Evolutionary conservation across 1,140 invertebrate species (phyloP).

Genomic region (Heliconius eleuchia): DNA sequence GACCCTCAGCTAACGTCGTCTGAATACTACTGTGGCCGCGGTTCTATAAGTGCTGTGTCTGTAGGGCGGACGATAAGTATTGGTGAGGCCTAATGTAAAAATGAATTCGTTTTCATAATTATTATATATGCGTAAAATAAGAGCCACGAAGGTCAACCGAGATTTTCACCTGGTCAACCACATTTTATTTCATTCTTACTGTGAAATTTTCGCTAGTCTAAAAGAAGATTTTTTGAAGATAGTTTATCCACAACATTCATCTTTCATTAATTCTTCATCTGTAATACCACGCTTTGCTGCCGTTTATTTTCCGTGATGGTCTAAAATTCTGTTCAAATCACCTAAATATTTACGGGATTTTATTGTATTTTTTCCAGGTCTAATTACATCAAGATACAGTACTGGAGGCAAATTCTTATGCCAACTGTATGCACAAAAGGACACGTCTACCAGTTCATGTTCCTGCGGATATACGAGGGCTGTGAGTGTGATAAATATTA

Average conservation of each 20-base stretch:
- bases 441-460: not conserved
- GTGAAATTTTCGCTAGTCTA: too few relatives aligned
- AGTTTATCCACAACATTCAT: too few relatives aligned
- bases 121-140: too few relatives aligned
- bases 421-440: conserved; percentile 11
- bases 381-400: conserved; percentile 56
- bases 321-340: not conserved
- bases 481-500: conserved; percentile 2
- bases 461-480: conserved; percentile 14
- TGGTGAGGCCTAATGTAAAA: conserved; percentile 44
- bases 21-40: conserved; percentile 81
- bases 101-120: too few relatives aligned
- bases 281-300: too few relatives aligned
- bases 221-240: too few relatives aligned
- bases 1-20: conserved; percentile 67
- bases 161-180: too few relatives aligned
- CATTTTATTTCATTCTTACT: too few relatives aligned
- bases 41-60: conserved; percentile 71
- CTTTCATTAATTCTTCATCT: too few relatives aligned
- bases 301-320: not conserved
- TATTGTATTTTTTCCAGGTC: conserved; percentile 50
- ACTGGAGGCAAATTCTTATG: conserved; percentile 13
- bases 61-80: conserved; percentile 70
- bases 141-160: too few relatives aligned
- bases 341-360: not conserved